Base-by-base conservation (phyloP, 2,888 invertebrate species). In the Conus canariensis region DNA sequence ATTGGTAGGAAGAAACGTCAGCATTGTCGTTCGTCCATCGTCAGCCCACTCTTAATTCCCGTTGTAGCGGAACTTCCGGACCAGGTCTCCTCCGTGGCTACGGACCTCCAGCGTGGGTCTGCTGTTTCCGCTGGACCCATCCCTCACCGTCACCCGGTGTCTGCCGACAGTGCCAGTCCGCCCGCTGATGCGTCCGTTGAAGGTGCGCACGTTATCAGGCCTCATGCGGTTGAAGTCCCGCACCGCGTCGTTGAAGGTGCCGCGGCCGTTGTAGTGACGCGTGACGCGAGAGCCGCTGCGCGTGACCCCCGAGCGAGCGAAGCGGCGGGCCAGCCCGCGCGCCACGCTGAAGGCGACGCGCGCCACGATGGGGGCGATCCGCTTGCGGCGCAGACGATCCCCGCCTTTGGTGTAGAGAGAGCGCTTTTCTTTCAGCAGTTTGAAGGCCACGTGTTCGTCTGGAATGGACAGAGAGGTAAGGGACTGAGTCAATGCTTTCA, bases 1-100 rank as follows among this genome's bases (percentile, higher is more conserved):
- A 45, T 45, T 45, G 45, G 45, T 45, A 45, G 45, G 45, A 45
- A 45, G 45, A 45, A 45, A 64, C 2, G 16, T 64, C 12, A 1
- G 64, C 64, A 64, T 64, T 10, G 12, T 10, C 64, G 16, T 10
- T 64, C 4, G 45, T 45, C 45, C 45, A 45, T 45, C 45, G 45
- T 45, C 45, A 45, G 3, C 45, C 45, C 45, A 45, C 3, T 45
- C 45, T 45, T 45, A 45, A 45, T 70, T 19, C 7, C 19, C 19
- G 58, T 90, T 82, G 88, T 89, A 92, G 87, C 92, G 90, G 91
- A 92, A 91, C 88, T 92, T 92, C 45, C 92, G 45, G 90, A 92
- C 91, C 64, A 91, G 60, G 64, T 85, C 25, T 2, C 87, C 88
- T 9, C 91, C 90, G 83, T 90, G 88, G 8, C 91, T 90, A 56